These are phyloP conservation scores for Tholera decimalis DNA, from an alignment of 2,888 invertebrate genomes.

Conservation along the genomic window DNA sequence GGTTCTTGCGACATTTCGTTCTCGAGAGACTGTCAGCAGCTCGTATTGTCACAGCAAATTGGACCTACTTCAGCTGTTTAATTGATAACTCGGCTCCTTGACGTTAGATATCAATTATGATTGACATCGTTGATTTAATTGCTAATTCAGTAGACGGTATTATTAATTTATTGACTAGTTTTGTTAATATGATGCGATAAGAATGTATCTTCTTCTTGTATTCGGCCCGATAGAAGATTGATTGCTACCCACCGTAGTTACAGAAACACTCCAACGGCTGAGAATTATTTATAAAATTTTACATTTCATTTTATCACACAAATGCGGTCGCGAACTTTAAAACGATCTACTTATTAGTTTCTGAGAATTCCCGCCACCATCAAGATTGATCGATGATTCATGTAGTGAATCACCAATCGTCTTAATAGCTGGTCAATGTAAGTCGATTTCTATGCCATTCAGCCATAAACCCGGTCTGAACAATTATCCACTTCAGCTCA, in stretches of 20 bases:
- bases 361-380: constrained; percentile 66
- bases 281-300: not conserved
- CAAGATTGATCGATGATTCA: constrained; percentile 75
- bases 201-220: constrained; percentile 12
- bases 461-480: constrained; percentile 60
- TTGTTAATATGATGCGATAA: constrained; percentile 5
- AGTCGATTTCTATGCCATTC: constrained; percentile 64
- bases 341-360: constrained; percentile 66
- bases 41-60: constrained; percentile 69
- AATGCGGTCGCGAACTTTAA: constrained; percentile 53
- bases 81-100: constrained; percentile 69
- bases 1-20: constrained; percentile 85
- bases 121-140: constrained; percentile 52
- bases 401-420: constrained; percentile 66
- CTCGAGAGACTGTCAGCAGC: constrained; percentile 70
- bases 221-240: not conserved
- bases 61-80: constrained; percentile 65
- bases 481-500: constrained; percentile 69
- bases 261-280: not conserved
- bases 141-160: constrained; percentile 29
- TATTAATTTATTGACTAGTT: constrained; percentile 36
- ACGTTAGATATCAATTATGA: constrained; percentile 65
- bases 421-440: constrained; percentile 57
- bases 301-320: constrained; percentile 38
- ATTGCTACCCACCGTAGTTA: not conserved